A percentile compares a stretch with the other conserved stretches of the same genome.
Conservation (phyloP, 92 coral and sea anemone species). For the Phenganax stokvisi region DNA sequence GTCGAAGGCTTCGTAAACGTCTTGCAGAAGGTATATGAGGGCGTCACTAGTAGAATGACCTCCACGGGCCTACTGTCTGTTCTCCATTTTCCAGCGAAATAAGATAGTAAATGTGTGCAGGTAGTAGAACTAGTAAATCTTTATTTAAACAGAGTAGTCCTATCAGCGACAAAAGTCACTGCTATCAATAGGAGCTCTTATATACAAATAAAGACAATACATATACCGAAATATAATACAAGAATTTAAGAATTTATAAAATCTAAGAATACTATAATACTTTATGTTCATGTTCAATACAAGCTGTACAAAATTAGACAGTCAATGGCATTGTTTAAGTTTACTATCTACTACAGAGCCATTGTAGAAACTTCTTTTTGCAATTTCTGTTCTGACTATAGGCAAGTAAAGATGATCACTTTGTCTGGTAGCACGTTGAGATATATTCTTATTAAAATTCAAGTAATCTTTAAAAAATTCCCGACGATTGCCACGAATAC, state of each 20-base stretch:
- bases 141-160: conserved; percentile 5
- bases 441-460: not conserved
- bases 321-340: not conserved
- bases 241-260: not conserved
- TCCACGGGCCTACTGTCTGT: too few relatives aligned
- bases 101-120: too few relatives aligned
- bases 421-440: conserved; percentile 11
- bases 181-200: not conserved
- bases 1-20: too few relatives aligned
- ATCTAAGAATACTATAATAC: not conserved
- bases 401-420: conserved; percentile 1
- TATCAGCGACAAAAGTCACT: not conserved
- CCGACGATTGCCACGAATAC: too few relatives aligned
- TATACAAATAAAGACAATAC: not conserved
- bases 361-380: not conserved
- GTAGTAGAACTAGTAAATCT: not conserved
- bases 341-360: not conserved
- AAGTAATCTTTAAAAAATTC: not conserved
- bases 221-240: too few relatives aligned
- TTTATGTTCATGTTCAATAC: too few relatives aligned
- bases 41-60: too few relatives aligned
- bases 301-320: not conserved
- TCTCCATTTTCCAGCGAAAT: too few relatives aligned
- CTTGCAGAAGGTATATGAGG: too few relatives aligned
- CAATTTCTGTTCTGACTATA: not conserved